These are phyloP conservation scores for Drosophila burlai DNA, from an alignment of 1,140 invertebrate species.

Conservation along the genomic window DNA sequence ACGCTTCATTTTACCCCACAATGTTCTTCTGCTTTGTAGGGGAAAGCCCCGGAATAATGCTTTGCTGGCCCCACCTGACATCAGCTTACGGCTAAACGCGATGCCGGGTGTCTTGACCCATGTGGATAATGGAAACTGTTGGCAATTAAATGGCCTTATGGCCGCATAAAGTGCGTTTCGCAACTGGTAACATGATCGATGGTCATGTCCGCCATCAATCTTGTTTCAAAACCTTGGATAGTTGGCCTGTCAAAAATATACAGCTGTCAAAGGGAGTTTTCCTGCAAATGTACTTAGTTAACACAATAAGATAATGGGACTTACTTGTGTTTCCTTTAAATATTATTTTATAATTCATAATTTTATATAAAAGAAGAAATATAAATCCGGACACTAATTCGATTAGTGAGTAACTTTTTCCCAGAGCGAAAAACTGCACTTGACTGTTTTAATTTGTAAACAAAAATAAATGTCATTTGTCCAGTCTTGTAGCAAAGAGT, in stretches of 20 bases:
- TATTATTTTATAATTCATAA: neutral
- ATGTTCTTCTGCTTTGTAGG: slow-evolving; percentile 10
- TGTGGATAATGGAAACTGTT: slow-evolving; percentile 29
- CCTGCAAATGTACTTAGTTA: neutral
- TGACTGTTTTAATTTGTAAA: slow-evolving; percentile 2
- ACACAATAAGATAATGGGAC: neutral
- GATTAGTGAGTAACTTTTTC: neutral
- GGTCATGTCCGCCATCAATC: slow-evolving; percentile 13
- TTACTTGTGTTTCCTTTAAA: neutral
- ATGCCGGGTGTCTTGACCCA: slow-evolving; percentile 26
- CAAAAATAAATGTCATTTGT: neutral
- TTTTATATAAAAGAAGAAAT: neutral
- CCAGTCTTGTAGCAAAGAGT: slow-evolving; percentile 1
- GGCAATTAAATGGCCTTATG: slow-evolving; percentile 43
- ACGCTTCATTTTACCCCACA: slow-evolving; percentile 56
- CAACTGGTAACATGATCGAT: slow-evolving; percentile 40
- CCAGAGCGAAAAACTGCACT: neutral
- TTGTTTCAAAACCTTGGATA: slow-evolving; percentile 4
- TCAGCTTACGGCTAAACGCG: slow-evolving; percentile 14
- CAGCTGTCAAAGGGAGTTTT: neutral
- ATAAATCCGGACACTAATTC: neutral
- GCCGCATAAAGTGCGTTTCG: slow-evolving; percentile 27
- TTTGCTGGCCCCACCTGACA: slow-evolving; percentile 28
- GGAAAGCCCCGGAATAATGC: slow-evolving; percentile 1
- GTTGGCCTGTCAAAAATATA: slow-evolving; percentile 2